Evolutionary conservation across 2,888 invertebrate genomes (phyloP), one percentile per base, ranked within the genome.

Genomic region (Lumbricus terrestris): DNA sequence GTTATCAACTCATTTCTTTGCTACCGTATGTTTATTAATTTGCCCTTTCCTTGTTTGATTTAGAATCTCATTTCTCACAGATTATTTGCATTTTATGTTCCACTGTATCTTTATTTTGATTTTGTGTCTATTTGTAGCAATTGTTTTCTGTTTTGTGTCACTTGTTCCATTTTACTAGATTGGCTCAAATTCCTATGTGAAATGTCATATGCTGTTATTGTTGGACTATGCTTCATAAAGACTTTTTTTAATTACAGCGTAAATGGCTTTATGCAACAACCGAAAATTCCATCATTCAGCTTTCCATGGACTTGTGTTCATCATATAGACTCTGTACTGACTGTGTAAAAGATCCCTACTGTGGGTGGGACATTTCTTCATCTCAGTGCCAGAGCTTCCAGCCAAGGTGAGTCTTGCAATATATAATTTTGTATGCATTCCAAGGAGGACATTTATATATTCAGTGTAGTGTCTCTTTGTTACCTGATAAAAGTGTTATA

Each of bases 261-360:
- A 85, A 85, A 35, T 85, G 85, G 85, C 85, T 85, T 85, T 85
- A 85, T 85, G 85, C 37, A 23, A 33, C 37, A 85, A 85, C 85
- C 85, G 85, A 85, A 85, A 85, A 33, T 16, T 34, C 85, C 15
- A 37, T 85, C 20, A 85, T 85, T 85, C 85, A 85, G 16, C 85
- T 85, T 37, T 85, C 85, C 13, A 8, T 85, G 85, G 85, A 85
- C 34, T 37, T 85, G 20, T 85, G 85, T 34, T 85, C 34, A 85
- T 85, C 85, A 85, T 85, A 85, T 37, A 37, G 15, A 35, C 34
- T 85, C n/a, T 85, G 85, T 85, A 85, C 85, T 34, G 85, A 85
- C 16, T 85, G 85, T 23, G 85, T 85, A 5, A 85, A 85, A 35
- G 85, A 85, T 85, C 85, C 85, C 34, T 85, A 85, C 35, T 85